A percentile compares a stretch with the other conserved stretches of the same genome.
Conservation (phyloP, 2,888 invertebrate species). For the Conistra vaccinii region DNA sequence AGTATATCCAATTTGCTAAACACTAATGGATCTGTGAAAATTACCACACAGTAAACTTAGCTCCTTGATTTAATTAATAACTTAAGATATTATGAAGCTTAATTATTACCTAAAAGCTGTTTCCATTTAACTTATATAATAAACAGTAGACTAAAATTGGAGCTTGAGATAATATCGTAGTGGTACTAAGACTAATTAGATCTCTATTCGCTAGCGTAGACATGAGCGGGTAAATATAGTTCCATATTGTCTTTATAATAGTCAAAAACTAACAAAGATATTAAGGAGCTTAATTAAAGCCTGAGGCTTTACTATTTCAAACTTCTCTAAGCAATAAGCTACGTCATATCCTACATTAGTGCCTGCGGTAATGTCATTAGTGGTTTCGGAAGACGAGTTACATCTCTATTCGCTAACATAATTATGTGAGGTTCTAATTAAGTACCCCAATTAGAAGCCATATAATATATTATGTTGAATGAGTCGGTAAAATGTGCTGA, state of each 20-base stretch:
- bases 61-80: background rate
- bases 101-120: background rate
- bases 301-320: too few relatives aligned
- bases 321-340: background rate
- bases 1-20: background rate
- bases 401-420: background rate
- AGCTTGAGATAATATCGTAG: background rate
- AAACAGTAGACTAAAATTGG: background rate
- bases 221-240: background rate
- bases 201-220: background rate
- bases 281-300: background rate
- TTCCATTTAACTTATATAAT: background rate
- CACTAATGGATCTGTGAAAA: background rate
- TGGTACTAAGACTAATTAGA: background rate
- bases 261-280: too few relatives aligned
- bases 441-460: background rate
- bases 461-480: too few relatives aligned
- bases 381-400: background rate
- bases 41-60: background rate
- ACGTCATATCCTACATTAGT: background rate
- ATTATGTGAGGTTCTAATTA: background rate
- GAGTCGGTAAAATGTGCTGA: background rate
- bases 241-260: background rate
- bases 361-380: background rate
- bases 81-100: background rate